phyloP scores from a whole-genome alignment of 2,113 vertebrate species.

The Bubo blakistoni region DNA sequence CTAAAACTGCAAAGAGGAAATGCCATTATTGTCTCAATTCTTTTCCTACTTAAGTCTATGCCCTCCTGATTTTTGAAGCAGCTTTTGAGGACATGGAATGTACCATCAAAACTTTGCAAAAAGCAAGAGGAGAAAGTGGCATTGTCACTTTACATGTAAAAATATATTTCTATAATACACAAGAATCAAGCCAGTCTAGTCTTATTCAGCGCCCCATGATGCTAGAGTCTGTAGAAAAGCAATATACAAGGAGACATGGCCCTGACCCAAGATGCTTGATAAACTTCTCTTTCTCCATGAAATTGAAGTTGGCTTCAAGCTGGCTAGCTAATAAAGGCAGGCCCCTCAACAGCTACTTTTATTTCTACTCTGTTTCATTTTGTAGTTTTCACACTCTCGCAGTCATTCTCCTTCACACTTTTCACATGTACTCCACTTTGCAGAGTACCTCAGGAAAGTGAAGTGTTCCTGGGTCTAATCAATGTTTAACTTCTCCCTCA shows the following conservation, averaged over 20 bases:
- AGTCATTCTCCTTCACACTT: not conserved
- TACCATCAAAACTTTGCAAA: not conserved
- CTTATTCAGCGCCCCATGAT: not conserved
- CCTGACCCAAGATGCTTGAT: not conserved
- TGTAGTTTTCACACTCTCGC: not conserved
- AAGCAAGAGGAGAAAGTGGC: not conserved
- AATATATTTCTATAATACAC: not conserved
- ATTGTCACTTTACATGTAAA: not conserved
- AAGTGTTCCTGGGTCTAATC: not conserved
- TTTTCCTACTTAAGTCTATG: not conserved
- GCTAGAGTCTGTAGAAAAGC: not conserved
- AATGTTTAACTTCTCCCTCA: not conserved
- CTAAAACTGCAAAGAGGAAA: not conserved
- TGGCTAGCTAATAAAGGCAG: not conserved
- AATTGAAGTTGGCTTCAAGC: not conserved
- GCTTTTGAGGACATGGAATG: not conserved
- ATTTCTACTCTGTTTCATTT: not conserved
- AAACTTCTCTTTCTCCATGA: not conserved
- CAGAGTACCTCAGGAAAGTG: not conserved
- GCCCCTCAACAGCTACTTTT: not conserved
- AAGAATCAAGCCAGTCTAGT: not conserved
- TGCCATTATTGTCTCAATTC: not conserved
- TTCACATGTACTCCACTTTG: not conserved
- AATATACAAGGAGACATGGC: not conserved
- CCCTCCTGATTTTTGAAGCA: not conserved